Percentiles rank a stretch among this genome's conserved stretches.
phyloP scores from a whole-genome alignment of 23 tunicate species.

The Trididemnum clinides region DNA sequence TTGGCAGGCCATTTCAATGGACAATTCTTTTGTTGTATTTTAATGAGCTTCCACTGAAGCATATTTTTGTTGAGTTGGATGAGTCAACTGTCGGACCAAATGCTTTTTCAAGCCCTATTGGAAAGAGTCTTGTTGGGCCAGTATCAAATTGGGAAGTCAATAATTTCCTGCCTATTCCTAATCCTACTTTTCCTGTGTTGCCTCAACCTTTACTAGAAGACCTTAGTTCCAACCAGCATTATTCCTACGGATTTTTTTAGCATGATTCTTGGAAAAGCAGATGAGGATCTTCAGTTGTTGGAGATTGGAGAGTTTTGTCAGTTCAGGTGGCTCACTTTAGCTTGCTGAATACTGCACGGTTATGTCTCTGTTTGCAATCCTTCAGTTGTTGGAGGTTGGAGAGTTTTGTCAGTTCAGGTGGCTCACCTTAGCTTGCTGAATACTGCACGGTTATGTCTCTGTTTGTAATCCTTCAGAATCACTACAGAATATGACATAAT shows the following conservation, averaged over 20 bases:
- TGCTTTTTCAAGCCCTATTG: slow-evolving; percentile 29
- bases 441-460: slow-evolving; percentile 24
- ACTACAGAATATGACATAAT: slow-evolving; percentile 14
- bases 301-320: slow-evolving; percentile 34
- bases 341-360: slow-evolving; percentile 10
- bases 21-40: no score
- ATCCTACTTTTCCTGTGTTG: slow-evolving; percentile 13
- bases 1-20: slow-evolving; percentile 25
- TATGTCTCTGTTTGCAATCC: slow-evolving; percentile 14
- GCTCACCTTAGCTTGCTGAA: slow-evolving; percentile 26
- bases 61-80: background rate
- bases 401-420: slow-evolving; percentile 34
- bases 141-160: slow-evolving; percentile 37
- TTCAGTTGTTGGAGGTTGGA: slow-evolving; percentile 13
- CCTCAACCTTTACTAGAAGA: slow-evolving; percentile 12
- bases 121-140: slow-evolving; percentile 3
- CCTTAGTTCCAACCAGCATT: slow-evolving; percentile 38
- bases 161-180: slow-evolving; percentile 18
- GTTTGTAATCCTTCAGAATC: background rate
- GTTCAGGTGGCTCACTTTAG: slow-evolving; percentile 36
- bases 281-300: background rate
- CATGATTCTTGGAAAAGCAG: slow-evolving; percentile 8
- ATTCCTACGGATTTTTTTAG: slow-evolving; percentile 26
- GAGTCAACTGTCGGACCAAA: background rate
- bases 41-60: slow-evolving; percentile 29